Percentiles rank a stretch among this genome's conserved stretches.
These are phyloP conservation scores for Torymus auratus DNA, from an alignment of 2,888 invertebrate genomes.

Conservation along the genomic window DNA sequence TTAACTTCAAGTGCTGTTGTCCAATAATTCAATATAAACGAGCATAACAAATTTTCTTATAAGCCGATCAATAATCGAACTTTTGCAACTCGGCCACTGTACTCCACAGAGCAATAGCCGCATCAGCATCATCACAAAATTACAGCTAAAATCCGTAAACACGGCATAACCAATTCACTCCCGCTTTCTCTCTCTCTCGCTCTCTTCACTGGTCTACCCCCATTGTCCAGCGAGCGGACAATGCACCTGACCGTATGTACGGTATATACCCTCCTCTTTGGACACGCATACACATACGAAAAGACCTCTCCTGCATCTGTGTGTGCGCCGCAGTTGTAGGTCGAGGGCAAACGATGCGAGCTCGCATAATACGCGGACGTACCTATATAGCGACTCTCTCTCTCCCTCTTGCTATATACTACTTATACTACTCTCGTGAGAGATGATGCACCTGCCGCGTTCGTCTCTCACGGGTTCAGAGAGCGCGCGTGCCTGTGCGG, in stretches of 20 bases:
- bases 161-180: no score
- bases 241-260: neutral
- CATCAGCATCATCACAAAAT: conserved; percentile 20
- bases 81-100: conserved; percentile 2
- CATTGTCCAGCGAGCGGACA: neutral
- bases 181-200: neutral
- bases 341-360: conserved; percentile 61
- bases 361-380: neutral
- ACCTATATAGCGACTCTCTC: no score
- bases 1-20: no score
- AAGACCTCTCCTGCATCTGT: no score
- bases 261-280: neutral
- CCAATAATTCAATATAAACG: no score
- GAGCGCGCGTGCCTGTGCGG: conserved; percentile 11
- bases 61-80: neutral
- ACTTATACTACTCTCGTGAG: no score
- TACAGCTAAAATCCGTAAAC: conserved; percentile 16
- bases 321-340: conserved; percentile 58
- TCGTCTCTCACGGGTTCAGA: conserved; percentile 41
- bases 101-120: neutral
- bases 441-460: conserved; percentile 64
- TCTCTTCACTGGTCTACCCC: neutral
- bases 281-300: no score
- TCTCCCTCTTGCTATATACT: no score
- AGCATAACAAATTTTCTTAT: no score